Base-by-base conservation (phyloP, 2,888 invertebrate genomes). In the Holacanthella duospinosa region DNA sequence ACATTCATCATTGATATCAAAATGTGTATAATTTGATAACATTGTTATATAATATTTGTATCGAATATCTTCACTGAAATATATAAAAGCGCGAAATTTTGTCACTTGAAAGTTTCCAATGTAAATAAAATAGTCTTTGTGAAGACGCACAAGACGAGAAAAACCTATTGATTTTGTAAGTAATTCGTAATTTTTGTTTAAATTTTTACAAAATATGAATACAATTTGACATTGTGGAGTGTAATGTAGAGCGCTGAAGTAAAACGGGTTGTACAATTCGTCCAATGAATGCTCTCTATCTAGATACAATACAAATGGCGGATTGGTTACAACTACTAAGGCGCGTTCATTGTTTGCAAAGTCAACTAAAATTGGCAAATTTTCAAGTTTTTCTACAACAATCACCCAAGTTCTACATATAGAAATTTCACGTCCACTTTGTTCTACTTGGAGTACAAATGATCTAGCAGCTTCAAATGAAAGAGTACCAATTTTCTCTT, bases 51-150 rank as follows among this genome's bases (percentile, higher is more conserved):
- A n/a, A 25, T 53, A 53, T n/a, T 53, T 53, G 54, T 53, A 53
- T n/a, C 54, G 6, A 9, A 53, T 9, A 24, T 53, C 54, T 9
- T 53, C 9, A 9, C 4, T n/a, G n/a, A 53, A 53, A 9, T n/a
- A n/a, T 6, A 6, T 53, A 6, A 6, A 12, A 6, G 25, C 25
- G n/a, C 4, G n/a, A 24, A 24, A 12, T 9, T n/a, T n/a, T 6
- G n/a, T n/a, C 9, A 12, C n/a, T n/a, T 9, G 9, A 6, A 9
- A 9, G 21, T n/a, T n/a, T 53, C 24, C 21, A 6, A n/a, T n/a
- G n/a, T 53, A 53, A 9, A 53, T n/a, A 25, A 53, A 53, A 25
- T 53, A 53, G 54, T 53, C 54, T 25, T 53, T 53, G 54, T 53
- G 54, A 12, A 25, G 6, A 6, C 54, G 6, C 9, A 9, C 6